Percentiles rank a stretch among this genome's conserved stretches.
phyloP scores from a whole-genome alignment of 2,888 invertebrate genomes.

The Ornithoptera alexandrae region DNA sequence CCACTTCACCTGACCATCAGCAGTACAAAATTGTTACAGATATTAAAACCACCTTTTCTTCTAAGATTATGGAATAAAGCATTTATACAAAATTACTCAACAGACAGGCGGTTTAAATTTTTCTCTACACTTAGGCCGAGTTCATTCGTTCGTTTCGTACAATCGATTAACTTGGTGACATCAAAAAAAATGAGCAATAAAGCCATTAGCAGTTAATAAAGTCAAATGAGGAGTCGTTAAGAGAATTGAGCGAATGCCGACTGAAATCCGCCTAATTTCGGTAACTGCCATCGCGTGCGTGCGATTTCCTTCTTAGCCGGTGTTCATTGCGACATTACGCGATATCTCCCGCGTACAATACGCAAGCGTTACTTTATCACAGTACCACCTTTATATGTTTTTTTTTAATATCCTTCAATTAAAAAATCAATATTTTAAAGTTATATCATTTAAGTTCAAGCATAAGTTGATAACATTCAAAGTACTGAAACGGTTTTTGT shows the following conservation, averaged over 20 bases:
- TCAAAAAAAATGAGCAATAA: neutral
- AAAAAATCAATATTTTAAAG: neutral
- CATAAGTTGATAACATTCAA: too few species aligned
- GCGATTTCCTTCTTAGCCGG: constrained; percentile 23
- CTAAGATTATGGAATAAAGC: too few species aligned
- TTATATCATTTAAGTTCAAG: neutral
- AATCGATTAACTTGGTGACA: neutral
- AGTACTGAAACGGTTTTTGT: too few species aligned
- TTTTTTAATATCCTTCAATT: neutral
- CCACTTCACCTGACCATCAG: too few species aligned
- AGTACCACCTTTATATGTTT: neutral
- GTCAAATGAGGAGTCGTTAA: constrained; percentile 24
- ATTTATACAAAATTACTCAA: too few species aligned
- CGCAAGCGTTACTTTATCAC: neutral
- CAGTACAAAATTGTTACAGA: too few species aligned
- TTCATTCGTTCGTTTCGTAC: neutral
- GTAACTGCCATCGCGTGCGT: constrained; percentile 34
- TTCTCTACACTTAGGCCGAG: too few species aligned
- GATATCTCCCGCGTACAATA: constrained; percentile 11
- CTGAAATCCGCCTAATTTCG: constrained; percentile 32
- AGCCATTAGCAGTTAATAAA: constrained; percentile 5
- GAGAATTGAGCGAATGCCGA: constrained; percentile 34
- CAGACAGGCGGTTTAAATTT: too few species aligned
- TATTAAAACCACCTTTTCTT: too few species aligned
- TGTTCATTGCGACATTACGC: constrained; percentile 20